These are phyloP conservation scores for Aphyosemion australe DNA, from an alignment of 2,113 vertebrate genomes.

Conservation along the genomic window DNA sequence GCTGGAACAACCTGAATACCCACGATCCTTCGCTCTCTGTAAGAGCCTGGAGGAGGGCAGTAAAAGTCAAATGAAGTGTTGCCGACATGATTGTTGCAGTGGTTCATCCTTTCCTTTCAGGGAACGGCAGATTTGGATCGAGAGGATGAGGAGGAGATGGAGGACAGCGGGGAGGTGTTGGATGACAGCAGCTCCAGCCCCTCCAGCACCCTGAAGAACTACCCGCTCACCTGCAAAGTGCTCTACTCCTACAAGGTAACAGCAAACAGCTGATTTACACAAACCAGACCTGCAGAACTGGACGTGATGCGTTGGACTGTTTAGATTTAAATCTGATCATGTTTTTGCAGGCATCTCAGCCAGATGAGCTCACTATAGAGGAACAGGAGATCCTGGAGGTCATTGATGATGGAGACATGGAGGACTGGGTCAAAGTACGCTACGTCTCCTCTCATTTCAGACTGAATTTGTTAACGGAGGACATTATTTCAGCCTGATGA, in stretches of 20 bases:
- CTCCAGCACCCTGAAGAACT: constrained; percentile 94
- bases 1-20: constrained; percentile 88
- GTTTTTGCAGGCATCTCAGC: constrained; percentile 88
- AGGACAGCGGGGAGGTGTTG: constrained; percentile 93
- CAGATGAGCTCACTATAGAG: constrained; percentile 96
- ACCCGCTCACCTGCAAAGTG: constrained; percentile 97
- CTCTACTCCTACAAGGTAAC: constrained; percentile 97
- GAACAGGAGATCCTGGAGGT: constrained; percentile 96
- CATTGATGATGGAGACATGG: constrained; percentile 99
- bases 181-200: constrained; percentile 98
- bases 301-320: background rate
- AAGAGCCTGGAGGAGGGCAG: constrained; percentile 44
- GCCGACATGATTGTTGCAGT: no score
- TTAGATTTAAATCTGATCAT: no score
- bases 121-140: constrained; percentile 86
- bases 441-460: background rate
- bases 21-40: constrained; percentile 89
- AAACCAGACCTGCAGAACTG: background rate
- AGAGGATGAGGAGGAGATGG: constrained; percentile 92
- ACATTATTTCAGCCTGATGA: no score
- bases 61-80: no score
- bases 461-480: no score
- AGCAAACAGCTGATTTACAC: fast-evolving
- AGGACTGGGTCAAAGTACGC: constrained; percentile 98
- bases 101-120: constrained; percentile 62